Evolutionary conservation across 2,888 invertebrate species (phyloP), one percentile per base, ranked within the genome.

Genomic region (Dascillus cervinus): DNA sequence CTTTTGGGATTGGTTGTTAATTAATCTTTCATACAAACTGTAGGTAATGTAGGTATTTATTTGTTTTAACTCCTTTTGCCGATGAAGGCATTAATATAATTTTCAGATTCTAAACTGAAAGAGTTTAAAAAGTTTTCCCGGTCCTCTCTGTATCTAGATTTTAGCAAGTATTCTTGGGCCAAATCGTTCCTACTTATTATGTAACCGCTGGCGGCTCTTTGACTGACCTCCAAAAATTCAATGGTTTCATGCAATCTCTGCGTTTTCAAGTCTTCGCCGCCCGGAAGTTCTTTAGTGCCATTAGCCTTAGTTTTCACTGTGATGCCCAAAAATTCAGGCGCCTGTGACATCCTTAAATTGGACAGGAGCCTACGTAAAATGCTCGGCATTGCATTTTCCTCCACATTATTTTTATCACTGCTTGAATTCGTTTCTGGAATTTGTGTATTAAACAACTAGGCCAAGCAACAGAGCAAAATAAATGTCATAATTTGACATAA

Each of bases 71-170:
- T n/a, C n/a, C n/a, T n/a, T n/a, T n/a, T n/a, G n/a, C n/a, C n/a
- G n/a, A n/a, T n/a, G n/a, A n/a, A n/a, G n/a, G n/a, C n/a, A n/a
- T n/a, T n/a, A n/a, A n/a, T n/a, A n/a, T n/a, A n/a, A n/a, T n/a
- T n/a, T n/a, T n/a, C n/a, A n/a, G n/a, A n/a, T 47, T 63, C 62
- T 40, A 61, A 39, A 44, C 59, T 57, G 42, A 69, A 52, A 13
- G 71, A 71, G 39, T 58, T 53, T 37, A 58, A 58, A 52, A 70
- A 72, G 47, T 71, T 72, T 37, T 69, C 69, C 30, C 53, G 54
- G 23, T 71, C 70, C 39, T 72, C 71, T 23, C 58, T 58, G 46
- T 72, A 71, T 25, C 70, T 55, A 8, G 71, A 65, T 46, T 72
- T 72, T 11, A 72, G 47, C 12, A 72, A 51, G 52, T 68, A 72